Percentiles rank a stretch among this genome's conserved stretches.
Conservation (phyloP, 2,888 invertebrate species). For the Cerastoderma edule region DNA sequence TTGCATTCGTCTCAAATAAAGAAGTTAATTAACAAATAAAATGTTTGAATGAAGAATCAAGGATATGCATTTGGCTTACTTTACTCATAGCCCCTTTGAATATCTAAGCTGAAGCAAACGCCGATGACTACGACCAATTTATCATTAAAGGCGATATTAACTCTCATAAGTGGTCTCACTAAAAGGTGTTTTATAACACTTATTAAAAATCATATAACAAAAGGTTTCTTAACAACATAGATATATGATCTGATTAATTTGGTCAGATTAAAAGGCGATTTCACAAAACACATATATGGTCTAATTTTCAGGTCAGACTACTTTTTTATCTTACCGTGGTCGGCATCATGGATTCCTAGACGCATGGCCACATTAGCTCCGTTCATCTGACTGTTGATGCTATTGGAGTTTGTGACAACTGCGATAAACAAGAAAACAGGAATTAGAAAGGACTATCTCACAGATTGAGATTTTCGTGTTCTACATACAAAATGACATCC, state of each 20-base stretch:
- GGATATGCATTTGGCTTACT: no score
- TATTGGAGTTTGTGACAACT: conserved; percentile 32
- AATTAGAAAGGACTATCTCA: no score
- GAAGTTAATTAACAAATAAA: no score
- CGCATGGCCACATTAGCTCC: conserved; percentile 15
- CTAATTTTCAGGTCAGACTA: neutral
- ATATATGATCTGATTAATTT: no score
- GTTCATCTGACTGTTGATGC: conserved; percentile 25
- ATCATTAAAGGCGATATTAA: neutral
- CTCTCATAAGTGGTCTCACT: neutral
- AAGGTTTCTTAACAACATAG: neutral
- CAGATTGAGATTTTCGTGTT: neutral
- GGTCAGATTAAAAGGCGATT: neutral
- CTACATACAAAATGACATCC: neutral
- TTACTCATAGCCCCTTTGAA: no score
- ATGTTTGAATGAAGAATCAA: no score
- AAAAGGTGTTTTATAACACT: neutral
- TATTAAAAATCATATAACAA: neutral
- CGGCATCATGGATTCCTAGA: conserved; percentile 33
- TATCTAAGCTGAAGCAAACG: no score
- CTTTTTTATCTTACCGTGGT: conserved; percentile 11
- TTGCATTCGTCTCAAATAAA: no score
- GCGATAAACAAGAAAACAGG: no score
- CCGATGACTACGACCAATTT: no score
- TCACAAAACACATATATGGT: neutral